A percentile compares a stretch with the other conserved stretches of the same genome.
These are phyloP conservation scores for Ptychadena robeensis DNA, from an alignment of 2,797 vertebrate species.

Conservation along the genomic window DNA sequence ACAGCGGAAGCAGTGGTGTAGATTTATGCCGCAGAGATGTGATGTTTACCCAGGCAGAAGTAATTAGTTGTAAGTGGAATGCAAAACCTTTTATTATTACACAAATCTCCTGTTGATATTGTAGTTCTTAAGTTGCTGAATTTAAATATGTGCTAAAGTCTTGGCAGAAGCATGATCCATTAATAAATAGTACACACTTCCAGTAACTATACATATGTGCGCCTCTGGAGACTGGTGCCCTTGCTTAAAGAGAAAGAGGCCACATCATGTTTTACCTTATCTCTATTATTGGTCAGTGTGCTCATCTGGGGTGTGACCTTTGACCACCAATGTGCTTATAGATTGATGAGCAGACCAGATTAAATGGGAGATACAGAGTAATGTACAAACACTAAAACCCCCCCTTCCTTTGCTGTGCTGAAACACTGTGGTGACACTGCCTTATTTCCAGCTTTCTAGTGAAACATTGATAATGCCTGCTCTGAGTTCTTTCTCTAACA, in stretches of 20 bases:
- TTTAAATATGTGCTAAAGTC: constrained; percentile 21
- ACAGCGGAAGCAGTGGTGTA: background rate
- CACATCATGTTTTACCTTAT: background rate
- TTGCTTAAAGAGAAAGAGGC: constrained; percentile 6
- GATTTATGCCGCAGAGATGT: constrained; percentile 10
- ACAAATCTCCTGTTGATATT: constrained; percentile 26
- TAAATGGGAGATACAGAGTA: too few relatives aligned
- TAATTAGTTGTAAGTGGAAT: constrained; percentile 43
- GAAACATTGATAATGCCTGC: too few relatives aligned
- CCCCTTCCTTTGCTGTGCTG: too few relatives aligned
- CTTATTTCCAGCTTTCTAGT: too few relatives aligned
- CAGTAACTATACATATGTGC: constrained; percentile 3
- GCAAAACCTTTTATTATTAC: constrained; percentile 26
- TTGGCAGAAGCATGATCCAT: constrained; percentile 19
- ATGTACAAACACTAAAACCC: too few relatives aligned
- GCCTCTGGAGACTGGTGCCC: background rate
- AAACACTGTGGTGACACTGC: too few relatives aligned
- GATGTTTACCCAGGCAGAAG: background rate
- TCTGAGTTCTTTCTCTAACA: too few relatives aligned
- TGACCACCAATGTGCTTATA: too few relatives aligned
- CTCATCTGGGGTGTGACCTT: too few relatives aligned
- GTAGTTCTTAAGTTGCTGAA: background rate
- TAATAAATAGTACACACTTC: constrained; percentile 32
- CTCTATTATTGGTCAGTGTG: background rate
- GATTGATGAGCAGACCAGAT: too few relatives aligned